These are phyloP conservation scores for Macrotis lagotis DNA, from an alignment of 2,113 vertebrate genomes.

Conservation along the genomic window DNA sequence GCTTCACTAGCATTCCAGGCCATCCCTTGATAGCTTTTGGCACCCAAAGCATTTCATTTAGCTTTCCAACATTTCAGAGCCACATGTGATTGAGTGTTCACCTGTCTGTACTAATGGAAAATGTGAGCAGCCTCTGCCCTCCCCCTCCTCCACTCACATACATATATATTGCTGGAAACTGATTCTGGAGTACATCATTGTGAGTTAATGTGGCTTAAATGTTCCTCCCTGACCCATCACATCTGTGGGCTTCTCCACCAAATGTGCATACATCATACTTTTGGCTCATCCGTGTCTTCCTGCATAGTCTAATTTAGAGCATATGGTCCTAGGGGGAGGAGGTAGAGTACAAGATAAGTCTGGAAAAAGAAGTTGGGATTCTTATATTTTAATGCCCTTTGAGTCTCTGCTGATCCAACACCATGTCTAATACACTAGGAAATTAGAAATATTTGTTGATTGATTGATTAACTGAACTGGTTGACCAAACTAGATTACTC, in stretches of 20 bases:
- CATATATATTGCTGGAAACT: not conserved
- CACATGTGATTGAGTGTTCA: not conserved
- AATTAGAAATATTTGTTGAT: too few species aligned
- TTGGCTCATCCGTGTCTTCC: not conserved
- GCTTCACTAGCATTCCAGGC: not conserved
- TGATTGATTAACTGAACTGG: not conserved
- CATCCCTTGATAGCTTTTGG: not conserved
- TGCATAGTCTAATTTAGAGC: not conserved
- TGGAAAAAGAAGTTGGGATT: not conserved
- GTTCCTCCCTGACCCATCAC: not conserved
- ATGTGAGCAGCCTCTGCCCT: not conserved
- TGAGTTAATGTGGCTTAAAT: not conserved
- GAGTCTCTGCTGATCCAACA: not conserved
- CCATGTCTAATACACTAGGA: not conserved
- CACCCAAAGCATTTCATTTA: not conserved
- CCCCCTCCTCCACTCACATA: not conserved
- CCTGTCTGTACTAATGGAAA: not conserved
- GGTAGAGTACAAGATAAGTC: not conserved
- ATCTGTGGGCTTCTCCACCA: not conserved
- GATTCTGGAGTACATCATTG: not conserved
- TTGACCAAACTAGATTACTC: not conserved
- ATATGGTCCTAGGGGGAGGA: not conserved
- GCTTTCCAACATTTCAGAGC: not conserved
- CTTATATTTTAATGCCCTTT: not conserved
- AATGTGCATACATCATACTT: not conserved